A percentile compares a stretch with the other conserved stretches of the same genome.
Conservation (phyloP, 1,140 invertebrate species). For the Druon quercuslanigerum region DNA sequence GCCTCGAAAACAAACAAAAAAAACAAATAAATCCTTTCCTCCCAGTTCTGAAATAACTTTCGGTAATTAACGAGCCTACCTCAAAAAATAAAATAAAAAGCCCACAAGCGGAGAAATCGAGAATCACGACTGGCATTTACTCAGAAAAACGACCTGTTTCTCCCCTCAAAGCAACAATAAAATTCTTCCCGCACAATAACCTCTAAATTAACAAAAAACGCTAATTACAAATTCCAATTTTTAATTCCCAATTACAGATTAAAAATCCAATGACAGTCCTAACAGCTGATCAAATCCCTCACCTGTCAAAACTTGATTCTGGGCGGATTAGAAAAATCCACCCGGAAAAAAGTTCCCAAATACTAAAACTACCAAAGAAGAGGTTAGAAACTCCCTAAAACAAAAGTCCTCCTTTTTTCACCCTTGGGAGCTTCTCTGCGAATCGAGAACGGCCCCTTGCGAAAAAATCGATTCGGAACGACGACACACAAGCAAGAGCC, state of each 20-base stretch:
- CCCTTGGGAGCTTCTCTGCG: conserved; percentile 20
- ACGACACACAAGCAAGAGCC: conserved; percentile 29
- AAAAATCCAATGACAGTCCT: conserved; percentile 2
- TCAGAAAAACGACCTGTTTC: neutral
- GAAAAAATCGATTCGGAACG: conserved; percentile 62
- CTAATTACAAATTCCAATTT: too few relatives aligned
- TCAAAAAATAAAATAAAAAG: neutral
- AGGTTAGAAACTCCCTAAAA: conserved; percentile 38
- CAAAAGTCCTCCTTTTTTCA: conserved; percentile 26
- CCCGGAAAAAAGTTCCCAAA: neutral
- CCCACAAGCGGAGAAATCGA: neutral
- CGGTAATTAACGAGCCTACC: neutral
- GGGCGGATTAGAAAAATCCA: conserved; percentile 3
- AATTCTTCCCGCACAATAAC: neutral
- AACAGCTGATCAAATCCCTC: conserved; percentile 46
- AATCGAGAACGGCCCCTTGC: conserved; percentile 46
- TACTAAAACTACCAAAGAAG: conserved; percentile 8
- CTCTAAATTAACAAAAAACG: too few relatives aligned
- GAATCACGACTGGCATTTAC: neutral
- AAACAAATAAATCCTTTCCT: neutral
- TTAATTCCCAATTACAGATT: too few relatives aligned
- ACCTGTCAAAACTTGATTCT: conserved; percentile 40
- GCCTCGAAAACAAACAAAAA: neutral
- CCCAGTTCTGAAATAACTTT: conserved; percentile 1
- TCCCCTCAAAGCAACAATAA: neutral